Conservation (phyloP, 2,888 invertebrate genomes). For the Catocala nupta region DNA sequence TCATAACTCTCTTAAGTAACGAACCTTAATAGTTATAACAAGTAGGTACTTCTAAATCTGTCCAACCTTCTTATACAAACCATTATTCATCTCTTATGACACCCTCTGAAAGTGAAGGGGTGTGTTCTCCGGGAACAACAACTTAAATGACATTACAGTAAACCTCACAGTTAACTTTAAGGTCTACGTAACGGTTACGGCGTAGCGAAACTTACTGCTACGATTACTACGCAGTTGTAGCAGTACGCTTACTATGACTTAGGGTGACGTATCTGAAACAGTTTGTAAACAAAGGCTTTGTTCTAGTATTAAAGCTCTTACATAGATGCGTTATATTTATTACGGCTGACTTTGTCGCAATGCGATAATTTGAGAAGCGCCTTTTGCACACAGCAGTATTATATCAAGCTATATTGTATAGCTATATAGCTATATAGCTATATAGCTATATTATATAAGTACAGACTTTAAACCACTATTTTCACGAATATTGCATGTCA, state of each 20-base stretch:
- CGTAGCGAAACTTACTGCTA: conserved; percentile 6
- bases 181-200: conserved; percentile 9
- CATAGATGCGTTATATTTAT: no score
- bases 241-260: neutral
- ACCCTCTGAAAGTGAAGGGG: neutral
- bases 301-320: no score
- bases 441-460: no score
- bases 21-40: conserved; percentile 1
- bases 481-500: no score
- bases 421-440: no score
- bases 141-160: conserved; percentile 4
- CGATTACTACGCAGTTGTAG: conserved; percentile 2
- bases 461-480: no score
- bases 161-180: conserved; percentile 5
- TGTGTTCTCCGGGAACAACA: neutral
- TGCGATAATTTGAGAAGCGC: no score
- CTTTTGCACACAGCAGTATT: no score
- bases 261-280: no score
- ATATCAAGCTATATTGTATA: no score
- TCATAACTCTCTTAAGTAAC: neutral
- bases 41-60: conserved; percentile 4
- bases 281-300: no score
- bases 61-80: conserved; percentile 8
- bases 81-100: conserved; percentile 10
- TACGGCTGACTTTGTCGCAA: no score